Evolutionary conservation across 2,113 vertebrate genomes (phyloP), one percentile per base, ranked within the genome.

Genomic region (Brienomyrus brachyistius): DNA sequence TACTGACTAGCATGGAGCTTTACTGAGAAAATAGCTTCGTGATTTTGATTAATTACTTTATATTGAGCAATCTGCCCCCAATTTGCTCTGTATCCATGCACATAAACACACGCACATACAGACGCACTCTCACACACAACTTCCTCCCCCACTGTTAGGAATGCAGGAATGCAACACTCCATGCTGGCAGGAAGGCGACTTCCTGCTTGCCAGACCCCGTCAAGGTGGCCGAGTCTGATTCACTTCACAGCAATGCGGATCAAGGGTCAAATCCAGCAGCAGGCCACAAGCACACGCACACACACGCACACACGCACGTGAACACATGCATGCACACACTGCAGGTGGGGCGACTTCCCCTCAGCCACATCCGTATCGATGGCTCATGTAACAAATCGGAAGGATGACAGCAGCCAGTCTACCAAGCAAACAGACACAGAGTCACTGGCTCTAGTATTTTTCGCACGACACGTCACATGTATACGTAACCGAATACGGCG

Each of bases 81-180:
- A 47, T 48, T 10, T 48, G 19, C 45, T 3, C 27, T 84, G 17
- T 62, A 59, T 50, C 84, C 47, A 88, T 77, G 86, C 35, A 70
- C 21, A 48, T 56, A 91, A 52, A 88, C 86, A 87, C 87, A 88
- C 87, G 83, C 90, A 86, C 90, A 90, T n/a, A 88, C 86, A 62
- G 40, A 84, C 5, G 4, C 23, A 31, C 82, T 31, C 9, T n/a
- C 48, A 19, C 83, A 66, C 83, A 86, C 77, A 21, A 48, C 23
- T 84, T 80, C 90, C 93, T 88, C 91, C 88, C 89, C 88, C 51
- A 45, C 27, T 83, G 31, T 11, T 54, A 50, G 91, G 92, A 93
- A 93, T 94, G 92, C 89, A 89, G 91, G 92, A 93, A 92, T 94
- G 91, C 23, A 48, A 51, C 85, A 70, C 62, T 70, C 66, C 85